A percentile compares a stretch with the other conserved stretches of the same genome.
Evolutionary conservation across 2,888 invertebrate species (phyloP).

Genomic region (Odiellus spinosus): DNA sequence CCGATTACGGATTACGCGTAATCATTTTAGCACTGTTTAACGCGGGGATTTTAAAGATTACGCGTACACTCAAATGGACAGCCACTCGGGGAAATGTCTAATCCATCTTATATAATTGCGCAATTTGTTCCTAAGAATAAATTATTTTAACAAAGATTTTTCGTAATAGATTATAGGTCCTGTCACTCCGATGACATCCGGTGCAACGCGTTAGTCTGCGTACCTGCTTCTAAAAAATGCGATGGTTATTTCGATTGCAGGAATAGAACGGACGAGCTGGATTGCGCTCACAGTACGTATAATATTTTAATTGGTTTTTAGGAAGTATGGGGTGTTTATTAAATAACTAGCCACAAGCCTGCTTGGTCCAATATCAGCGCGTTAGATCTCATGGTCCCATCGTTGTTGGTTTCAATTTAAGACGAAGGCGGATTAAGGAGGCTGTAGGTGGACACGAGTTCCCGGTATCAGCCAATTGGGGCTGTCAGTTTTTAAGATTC

Average conservation of each 20-base stretch:
- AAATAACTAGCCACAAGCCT: not conserved
- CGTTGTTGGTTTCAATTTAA: too few relatives aligned
- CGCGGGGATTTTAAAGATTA: too few relatives aligned
- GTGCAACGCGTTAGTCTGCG: slow-evolving; percentile 65
- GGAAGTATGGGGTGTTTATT: not conserved
- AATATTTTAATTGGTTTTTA: slow-evolving; percentile 1
- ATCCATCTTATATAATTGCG: too few relatives aligned
- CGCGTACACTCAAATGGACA: too few relatives aligned
- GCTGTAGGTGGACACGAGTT: too few relatives aligned
- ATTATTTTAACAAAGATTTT: slow-evolving; percentile 16
- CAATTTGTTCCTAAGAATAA: not conserved
- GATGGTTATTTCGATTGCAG: slow-evolving; percentile 77
- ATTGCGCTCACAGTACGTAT: slow-evolving; percentile 41
- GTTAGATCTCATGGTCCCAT: not conserved
- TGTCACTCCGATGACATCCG: slow-evolving; percentile 75
- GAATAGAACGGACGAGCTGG: slow-evolving; percentile 54
- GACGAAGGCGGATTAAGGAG: too few relatives aligned
- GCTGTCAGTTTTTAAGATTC: too few relatives aligned
- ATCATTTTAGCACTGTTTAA: too few relatives aligned
- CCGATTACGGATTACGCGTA: too few relatives aligned
- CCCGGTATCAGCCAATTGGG: too few relatives aligned
- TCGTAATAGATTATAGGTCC: slow-evolving; percentile 64
- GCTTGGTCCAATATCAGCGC: not conserved
- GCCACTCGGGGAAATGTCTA: too few relatives aligned
- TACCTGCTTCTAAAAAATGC: slow-evolving; percentile 73